These are phyloP conservation scores for Tetranychus piercei DNA, from an alignment of 2,888 invertebrate species.

Conservation along the genomic window DNA sequence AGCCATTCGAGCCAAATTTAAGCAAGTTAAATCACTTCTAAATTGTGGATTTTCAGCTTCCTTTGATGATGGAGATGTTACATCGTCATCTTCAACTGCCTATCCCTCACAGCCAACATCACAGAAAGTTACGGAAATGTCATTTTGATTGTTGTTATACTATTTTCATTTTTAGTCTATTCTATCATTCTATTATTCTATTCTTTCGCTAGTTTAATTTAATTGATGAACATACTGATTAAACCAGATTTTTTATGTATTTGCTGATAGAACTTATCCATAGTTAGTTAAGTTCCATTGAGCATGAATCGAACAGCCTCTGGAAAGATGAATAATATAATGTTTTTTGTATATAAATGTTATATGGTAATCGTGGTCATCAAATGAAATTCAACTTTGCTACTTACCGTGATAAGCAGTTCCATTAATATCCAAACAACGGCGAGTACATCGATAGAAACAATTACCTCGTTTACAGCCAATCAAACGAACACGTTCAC, in stretches of 20 bases:
- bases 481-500: conserved; percentile 4
- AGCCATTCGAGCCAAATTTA: conserved; percentile 28
- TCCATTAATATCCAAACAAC: conserved; percentile 12
- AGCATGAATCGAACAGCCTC: not conserved
- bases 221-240: too few relatives aligned
- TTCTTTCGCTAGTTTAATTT: too few relatives aligned
- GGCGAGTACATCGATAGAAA: conserved; percentile 13
- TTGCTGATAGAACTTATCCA: too few relatives aligned
- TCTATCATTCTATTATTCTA: not conserved
- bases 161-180: not conserved
- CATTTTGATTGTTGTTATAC: not conserved
- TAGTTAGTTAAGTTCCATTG: not conserved
- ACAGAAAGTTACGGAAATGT: conserved; percentile 5
- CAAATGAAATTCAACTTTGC: not conserved
- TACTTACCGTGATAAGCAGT: conserved; percentile 12
- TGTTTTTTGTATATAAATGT: not conserved
- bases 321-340: not conserved
- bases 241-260: too few relatives aligned
- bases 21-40: conserved; percentile 25
- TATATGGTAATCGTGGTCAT: not conserved
- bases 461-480: conserved; percentile 12
- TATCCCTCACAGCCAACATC: not conserved
- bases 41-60: conserved; percentile 2
- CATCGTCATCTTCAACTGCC: not conserved
- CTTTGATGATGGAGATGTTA: conserved; percentile 5